phyloP scores from a whole-genome alignment of 2,113 vertebrate species.

The Romanogobio albipinnatus region DNA sequence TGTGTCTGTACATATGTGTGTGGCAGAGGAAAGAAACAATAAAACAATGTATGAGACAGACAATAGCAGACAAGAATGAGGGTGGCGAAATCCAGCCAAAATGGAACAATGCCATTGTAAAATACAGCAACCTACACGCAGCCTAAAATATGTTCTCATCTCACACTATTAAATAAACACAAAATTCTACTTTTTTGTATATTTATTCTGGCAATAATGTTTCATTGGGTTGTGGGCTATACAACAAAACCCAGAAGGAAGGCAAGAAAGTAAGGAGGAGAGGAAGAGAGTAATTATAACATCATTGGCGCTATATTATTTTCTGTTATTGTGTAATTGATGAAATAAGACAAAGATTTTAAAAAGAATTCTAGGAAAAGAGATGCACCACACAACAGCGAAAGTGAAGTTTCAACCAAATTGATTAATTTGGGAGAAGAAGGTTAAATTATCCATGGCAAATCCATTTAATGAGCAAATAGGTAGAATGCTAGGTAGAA shows the following conservation, averaged over 20 bases:
- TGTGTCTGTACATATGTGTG: not conserved
- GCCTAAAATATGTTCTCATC: not conserved
- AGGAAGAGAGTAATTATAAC: not conserved
- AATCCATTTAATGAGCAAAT: constrained; percentile 51
- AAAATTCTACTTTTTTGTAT: not conserved
- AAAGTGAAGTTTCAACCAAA: constrained; percentile 4
- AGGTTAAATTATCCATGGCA: constrained; percentile 43
- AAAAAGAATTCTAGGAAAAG: not conserved
- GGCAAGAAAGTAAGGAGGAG: not conserved
- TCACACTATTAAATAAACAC: not conserved
- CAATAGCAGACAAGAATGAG: not conserved
- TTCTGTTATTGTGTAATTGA: constrained; percentile 15
- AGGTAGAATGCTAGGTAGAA: constrained; percentile 45
- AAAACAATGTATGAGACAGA: constrained; percentile 15
- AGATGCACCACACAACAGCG: not conserved
- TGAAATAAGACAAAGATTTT: constrained; percentile 32
- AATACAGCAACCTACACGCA: not conserved
- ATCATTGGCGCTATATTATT: not conserved
- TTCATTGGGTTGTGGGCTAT: not conserved
- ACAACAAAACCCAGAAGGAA: not conserved
- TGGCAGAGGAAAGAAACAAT: not conserved
- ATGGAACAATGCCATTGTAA: not conserved
- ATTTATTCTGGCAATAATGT: not conserved
- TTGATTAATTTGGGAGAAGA: constrained; percentile 25
- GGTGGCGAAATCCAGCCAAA: constrained; percentile 26